Evolutionary conservation across 1,140 invertebrate genomes (phyloP).

Genomic region (Chionoecetes opilio): DNA sequence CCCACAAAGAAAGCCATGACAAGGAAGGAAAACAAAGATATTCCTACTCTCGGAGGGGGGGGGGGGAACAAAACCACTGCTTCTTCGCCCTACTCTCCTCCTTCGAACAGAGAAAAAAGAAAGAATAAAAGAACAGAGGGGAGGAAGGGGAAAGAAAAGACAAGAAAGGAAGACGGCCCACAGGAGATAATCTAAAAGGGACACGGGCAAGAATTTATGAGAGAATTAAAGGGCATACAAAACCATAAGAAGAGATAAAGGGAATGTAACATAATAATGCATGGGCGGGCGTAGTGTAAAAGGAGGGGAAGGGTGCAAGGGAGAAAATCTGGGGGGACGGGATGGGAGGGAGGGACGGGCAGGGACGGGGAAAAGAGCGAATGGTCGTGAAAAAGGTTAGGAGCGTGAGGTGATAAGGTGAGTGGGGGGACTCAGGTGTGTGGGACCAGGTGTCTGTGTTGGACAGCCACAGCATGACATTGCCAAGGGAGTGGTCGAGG

Average conservation of each 20-base stretch:
- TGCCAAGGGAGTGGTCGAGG: background rate
- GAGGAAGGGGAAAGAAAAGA: background rate
- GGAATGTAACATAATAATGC: background rate
- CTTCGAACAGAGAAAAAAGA: background rate
- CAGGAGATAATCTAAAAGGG: slow-evolving; percentile 17
- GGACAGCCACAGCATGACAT: slow-evolving; percentile 12
- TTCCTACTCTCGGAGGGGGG: too few relatives aligned
- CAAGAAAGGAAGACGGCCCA: too few relatives aligned
- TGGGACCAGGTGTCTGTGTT: slow-evolving; percentile 24
- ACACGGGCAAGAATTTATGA: background rate
- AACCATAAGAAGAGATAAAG: background rate
- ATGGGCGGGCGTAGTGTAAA: background rate
- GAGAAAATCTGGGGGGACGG: too few relatives aligned
- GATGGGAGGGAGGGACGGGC: background rate
- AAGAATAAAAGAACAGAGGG: background rate
- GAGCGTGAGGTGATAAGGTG: slow-evolving; percentile 17
- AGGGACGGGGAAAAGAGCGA: background rate
- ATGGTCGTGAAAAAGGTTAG: background rate
- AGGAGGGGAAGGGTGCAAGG: too few relatives aligned
- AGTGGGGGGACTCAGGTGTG: background rate
- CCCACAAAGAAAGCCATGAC: too few relatives aligned
- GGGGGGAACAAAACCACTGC: too few relatives aligned
- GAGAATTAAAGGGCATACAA: background rate
- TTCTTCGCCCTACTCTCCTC: background rate
- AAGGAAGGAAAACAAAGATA: too few relatives aligned